Evolutionary conservation across 2,797 vertebrate genomes (phyloP), one percentile per base, ranked within the genome.

Genomic region (Channa striata): DNA sequence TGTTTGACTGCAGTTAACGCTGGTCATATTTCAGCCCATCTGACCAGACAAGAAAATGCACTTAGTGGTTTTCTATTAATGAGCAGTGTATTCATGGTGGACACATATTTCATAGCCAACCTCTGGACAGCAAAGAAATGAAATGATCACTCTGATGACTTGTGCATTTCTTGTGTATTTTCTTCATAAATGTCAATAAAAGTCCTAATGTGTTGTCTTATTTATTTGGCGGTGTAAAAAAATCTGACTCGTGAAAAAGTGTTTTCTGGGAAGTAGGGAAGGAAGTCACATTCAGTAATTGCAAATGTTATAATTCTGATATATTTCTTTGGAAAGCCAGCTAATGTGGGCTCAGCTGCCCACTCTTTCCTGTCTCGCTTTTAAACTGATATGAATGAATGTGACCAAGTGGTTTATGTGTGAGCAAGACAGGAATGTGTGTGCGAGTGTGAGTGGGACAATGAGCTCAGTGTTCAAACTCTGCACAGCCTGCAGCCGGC

Each of bases 381-480:
- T 70, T 51, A 80, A 83, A 80, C 67, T 82, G 72, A 79, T 72
- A 80, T 81, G 86, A 90, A 85, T 84, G 79, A 85, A 87, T 81
- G 84, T 72, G 79, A 83, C 59, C 78, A 47, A 59, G 83, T 56
- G 75, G 71, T 57, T 60, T 70, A 58, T 77, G 84, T 59, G 76
- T 7, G 23, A 53, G 73, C 44, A 25, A 62, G 44, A 60, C 44
- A 64, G 34, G 67, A 77, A 60, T 58, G 65, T 50, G 52, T 33
- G 65, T 16, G 68, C 57, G 68, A 42, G 54, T 23, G 78, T 6
- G 59, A 1, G 42, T 0, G 49, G 77, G 82, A 95, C 93, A 94
- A 94, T 94, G 85, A 92, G 82, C 85, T 87, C 87, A 91, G 92
- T 94, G 93, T 94, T 91, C 11, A 47, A 63, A 84, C 66, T 51